Evolutionary conservation across 2,113 vertebrate species (phyloP).

Genomic region (Sminthopsis crassicaudata): DNA sequence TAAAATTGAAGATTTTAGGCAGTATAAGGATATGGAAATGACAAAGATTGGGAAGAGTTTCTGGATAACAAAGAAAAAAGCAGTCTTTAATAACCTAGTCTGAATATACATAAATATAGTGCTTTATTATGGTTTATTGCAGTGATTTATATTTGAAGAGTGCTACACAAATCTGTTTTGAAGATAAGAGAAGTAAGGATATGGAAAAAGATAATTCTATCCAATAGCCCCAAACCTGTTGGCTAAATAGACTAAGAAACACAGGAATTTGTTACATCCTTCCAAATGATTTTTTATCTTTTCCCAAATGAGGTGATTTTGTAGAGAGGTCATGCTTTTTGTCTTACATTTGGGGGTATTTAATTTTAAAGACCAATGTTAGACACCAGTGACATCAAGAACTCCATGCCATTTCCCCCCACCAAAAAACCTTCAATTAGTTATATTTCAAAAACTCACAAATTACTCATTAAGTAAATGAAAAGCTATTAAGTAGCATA

Average conservation of each 20-base stretch:
- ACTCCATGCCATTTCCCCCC: background rate
- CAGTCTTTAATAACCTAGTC: background rate
- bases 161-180: background rate
- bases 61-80: background rate
- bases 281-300: background rate
- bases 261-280: background rate
- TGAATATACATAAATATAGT: background rate
- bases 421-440: background rate
- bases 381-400: background rate
- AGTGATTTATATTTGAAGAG: background rate
- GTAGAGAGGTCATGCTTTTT: background rate
- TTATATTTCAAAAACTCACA: slow-evolving; percentile 18
- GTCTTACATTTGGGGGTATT: background rate
- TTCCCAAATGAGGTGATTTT: background rate
- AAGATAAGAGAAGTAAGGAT: background rate
- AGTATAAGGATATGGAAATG: background rate
- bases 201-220: no score
- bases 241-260: background rate
- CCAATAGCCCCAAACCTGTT: background rate
- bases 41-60: background rate
- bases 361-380: slow-evolving; percentile 3
- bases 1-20: background rate
- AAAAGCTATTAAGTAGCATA: slow-evolving; percentile 27
- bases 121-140: no score
- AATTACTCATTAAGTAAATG: background rate